phyloP scores from a whole-genome alignment of 2,113 vertebrate species.

The Halichoerus grypus region DNA sequence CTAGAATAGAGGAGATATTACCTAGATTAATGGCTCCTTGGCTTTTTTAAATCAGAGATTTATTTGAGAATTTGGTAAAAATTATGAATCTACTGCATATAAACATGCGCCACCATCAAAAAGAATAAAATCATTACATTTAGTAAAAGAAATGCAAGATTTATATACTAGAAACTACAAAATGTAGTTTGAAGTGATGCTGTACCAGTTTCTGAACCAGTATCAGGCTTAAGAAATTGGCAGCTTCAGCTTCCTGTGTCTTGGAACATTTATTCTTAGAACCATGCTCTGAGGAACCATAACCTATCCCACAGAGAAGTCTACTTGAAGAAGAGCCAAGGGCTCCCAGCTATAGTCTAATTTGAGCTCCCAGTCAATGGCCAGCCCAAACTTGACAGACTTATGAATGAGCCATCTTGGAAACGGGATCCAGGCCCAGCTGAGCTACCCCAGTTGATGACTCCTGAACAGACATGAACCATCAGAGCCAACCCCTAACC shows the following conservation, averaged over 20 bases:
- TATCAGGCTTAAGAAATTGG: neutral
- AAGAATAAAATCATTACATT: neutral
- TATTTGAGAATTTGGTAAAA: conserved; percentile 5
- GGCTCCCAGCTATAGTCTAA: neutral
- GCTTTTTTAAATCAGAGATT: neutral
- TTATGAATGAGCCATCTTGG: neutral
- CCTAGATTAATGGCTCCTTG: neutral
- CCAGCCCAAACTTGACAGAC: neutral
- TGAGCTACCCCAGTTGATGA: neutral
- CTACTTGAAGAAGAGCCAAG: neutral
- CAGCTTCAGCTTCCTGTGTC: neutral
- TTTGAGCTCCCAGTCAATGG: neutral
- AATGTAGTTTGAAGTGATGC: neutral
- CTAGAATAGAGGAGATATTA: neutral
- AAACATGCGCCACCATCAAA: neutral
- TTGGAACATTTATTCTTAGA: neutral
- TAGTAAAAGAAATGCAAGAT: neutral
- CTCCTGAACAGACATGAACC: neutral
- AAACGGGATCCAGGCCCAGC: neutral
- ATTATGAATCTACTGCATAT: neutral
- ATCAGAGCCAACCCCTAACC: neutral
- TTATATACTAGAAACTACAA: neutral
- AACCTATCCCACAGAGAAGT: neutral
- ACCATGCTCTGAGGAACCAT: neutral
- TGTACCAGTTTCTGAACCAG: neutral